These are phyloP conservation scores for Coryphaenoides rupestris DNA, from an alignment of 2,113 vertebrate species.

Conservation along the genomic window DNA sequence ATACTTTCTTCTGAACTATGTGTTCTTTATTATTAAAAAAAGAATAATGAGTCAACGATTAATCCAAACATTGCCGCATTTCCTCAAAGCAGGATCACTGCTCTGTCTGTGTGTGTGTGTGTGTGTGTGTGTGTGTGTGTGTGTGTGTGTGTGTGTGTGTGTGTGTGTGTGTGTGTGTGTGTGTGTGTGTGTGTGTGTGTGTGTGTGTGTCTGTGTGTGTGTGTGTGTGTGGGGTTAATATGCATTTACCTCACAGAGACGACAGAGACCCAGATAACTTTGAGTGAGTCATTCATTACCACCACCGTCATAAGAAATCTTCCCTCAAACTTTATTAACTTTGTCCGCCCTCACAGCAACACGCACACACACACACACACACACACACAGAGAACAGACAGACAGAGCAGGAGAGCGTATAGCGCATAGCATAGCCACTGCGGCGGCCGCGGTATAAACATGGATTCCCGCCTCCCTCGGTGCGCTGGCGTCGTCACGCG, in stretches of 20 bases:
- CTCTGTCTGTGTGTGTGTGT: background rate
- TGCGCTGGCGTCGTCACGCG: conserved; percentile 16
- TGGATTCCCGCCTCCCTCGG: background rate
- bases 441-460: background rate
- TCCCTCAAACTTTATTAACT: conserved; percentile 25
- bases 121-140: conserved; percentile 9
- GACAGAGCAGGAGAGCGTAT: conserved; percentile 18
- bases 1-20: too few relatives aligned
- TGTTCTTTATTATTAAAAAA: too few relatives aligned
- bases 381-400: conserved; percentile 29
- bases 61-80: background rate
- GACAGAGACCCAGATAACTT: conserved; percentile 33
- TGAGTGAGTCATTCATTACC: conserved; percentile 29
- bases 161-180: conserved; percentile 3
- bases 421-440: conserved; percentile 30
- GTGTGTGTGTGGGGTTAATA: conserved; percentile 13
- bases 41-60: too few relatives aligned
- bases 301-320: conserved; percentile 9
- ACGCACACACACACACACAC: too few relatives aligned
- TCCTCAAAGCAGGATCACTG: background rate
- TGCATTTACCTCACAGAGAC: conserved; percentile 5
- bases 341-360: conserved; percentile 27
- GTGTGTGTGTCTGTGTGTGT: background rate
- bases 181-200: too few relatives aligned
- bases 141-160: conserved; percentile 2